Conservation (phyloP, 35 echinoderm and acorn worm species). For the Nesometra sesokonis region DNA sequence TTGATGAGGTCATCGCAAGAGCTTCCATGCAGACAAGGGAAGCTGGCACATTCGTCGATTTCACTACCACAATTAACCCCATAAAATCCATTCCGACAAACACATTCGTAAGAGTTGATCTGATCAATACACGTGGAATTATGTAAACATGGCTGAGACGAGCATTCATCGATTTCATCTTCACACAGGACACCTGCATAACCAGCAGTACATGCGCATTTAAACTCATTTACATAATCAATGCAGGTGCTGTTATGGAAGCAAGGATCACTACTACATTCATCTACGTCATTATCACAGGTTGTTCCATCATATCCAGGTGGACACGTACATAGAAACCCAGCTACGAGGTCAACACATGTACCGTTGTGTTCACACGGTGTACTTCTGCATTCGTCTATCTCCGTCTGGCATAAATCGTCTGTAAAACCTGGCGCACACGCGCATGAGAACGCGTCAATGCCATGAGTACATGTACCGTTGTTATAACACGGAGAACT, state of each 20-base stretch:
- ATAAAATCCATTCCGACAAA: slow-evolving; percentile 10
- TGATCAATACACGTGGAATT: slow-evolving; percentile 1
- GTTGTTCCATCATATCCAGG: slow-evolving; percentile 29
- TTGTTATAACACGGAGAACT: neutral
- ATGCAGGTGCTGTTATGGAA: neutral
- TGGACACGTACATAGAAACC: neutral
- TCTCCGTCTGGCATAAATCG: neutral
- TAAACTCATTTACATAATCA: slow-evolving; percentile 13
- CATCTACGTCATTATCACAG: slow-evolving; percentile 36
- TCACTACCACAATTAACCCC: slow-evolving; percentile 16
- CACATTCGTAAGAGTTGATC: slow-evolving; percentile 5
- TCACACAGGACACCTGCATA: slow-evolving; percentile 14
- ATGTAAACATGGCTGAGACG: neutral
- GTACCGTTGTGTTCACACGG: neutral
- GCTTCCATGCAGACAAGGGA: neutral
- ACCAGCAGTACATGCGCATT: slow-evolving; percentile 8
- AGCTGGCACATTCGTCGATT: slow-evolving; percentile 7
- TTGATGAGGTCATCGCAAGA: neutral
- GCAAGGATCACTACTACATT: slow-evolving; percentile 16
- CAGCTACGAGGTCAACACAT: neutral
- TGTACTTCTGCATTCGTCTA: neutral
- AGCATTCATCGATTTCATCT: neutral
- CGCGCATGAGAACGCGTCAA: neutral
- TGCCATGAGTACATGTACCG: neutral
- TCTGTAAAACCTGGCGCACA: neutral